These are phyloP conservation scores for Charadrius vociferus DNA, from an alignment of 2,113 vertebrate genomes.

Conservation along the genomic window DNA sequence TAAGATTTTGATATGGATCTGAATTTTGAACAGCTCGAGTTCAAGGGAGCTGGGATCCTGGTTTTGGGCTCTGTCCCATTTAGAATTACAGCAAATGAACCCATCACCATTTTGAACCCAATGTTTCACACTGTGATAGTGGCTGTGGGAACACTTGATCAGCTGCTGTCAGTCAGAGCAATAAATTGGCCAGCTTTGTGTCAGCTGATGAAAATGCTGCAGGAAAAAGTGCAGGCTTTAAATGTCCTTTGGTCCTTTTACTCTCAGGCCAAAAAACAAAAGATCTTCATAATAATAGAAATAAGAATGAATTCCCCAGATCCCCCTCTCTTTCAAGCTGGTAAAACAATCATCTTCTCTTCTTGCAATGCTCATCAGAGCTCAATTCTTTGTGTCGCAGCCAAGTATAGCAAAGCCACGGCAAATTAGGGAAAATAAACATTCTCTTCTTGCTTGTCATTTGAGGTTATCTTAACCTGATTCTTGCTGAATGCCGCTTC, in stretches of 20 bases:
- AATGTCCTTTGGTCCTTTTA: constrained; percentile 36
- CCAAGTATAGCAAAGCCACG: constrained; percentile 52
- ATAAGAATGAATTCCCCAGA: constrained; percentile 40
- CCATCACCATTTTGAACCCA: constrained; percentile 70
- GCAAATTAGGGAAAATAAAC: constrained; percentile 52
- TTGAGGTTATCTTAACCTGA: constrained; percentile 21
- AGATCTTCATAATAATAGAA: constrained; percentile 20
- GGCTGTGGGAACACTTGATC: constrained; percentile 63
- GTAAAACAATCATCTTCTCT: constrained; percentile 44
- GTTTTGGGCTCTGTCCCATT: constrained; percentile 57
- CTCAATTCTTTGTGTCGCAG: constrained; percentile 4
- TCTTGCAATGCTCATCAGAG: constrained; percentile 40
- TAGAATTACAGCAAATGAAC: constrained; percentile 66
- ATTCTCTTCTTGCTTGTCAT: constrained; percentile 16
- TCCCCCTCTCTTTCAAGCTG: constrained; percentile 28
- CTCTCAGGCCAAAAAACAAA: background rate
- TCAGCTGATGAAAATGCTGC: constrained; percentile 56
- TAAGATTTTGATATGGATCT: constrained; percentile 57
- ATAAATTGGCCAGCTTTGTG: constrained; percentile 62
- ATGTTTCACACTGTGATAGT: constrained; percentile 62
- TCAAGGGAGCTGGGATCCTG: constrained; percentile 56
- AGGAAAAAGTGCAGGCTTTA: constrained; percentile 35
- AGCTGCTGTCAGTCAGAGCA: constrained; percentile 64
- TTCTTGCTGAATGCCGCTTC: background rate
- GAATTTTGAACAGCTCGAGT: constrained; percentile 59